These are phyloP conservation scores for Rhegmatorhina hoffmannsi DNA, from an alignment of 2,113 vertebrate genomes.

Conservation along the genomic window DNA sequence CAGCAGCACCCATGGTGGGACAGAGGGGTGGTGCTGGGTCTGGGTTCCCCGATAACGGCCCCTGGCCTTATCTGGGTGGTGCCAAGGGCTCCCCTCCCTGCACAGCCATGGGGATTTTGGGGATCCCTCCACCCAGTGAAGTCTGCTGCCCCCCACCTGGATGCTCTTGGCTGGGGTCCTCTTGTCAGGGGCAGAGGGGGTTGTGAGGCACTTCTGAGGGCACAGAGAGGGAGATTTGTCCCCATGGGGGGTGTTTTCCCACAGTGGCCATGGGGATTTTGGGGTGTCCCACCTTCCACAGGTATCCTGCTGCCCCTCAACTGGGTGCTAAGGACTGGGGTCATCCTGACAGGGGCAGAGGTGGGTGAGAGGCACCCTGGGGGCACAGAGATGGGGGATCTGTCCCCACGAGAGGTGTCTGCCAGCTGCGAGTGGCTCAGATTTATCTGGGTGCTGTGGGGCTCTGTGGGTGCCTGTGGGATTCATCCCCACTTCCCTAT, in stretches of 20 bases:
- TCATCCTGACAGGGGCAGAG: background rate
- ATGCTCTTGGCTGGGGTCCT: background rate
- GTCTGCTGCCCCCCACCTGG: background rate
- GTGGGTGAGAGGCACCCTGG: fast-evolving
- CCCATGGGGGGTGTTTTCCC: fast-evolving
- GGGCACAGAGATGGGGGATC: background rate
- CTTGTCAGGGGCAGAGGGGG: background rate
- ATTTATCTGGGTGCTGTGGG: background rate
- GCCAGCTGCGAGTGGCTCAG: background rate
- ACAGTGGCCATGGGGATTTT: background rate
- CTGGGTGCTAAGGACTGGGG: fast-evolving
- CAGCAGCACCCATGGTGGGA: fast-evolving
- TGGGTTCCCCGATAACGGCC: background rate
- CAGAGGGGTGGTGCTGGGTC: background rate
- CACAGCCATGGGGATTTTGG: background rate
- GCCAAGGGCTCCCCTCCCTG: background rate
- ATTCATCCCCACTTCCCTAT: fast-evolving
- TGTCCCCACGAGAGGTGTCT: fast-evolving
- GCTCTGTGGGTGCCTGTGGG: fast-evolving
- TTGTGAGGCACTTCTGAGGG: fast-evolving
- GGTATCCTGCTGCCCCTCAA: background rate
- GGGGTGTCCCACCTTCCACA: background rate
- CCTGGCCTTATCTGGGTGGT: background rate
- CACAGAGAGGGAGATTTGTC: background rate
- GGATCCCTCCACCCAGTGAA: background rate